These are phyloP conservation scores for Ostrea denselamellosa DNA, from an alignment of 1,140 invertebrate species.

Conservation along the genomic window DNA sequence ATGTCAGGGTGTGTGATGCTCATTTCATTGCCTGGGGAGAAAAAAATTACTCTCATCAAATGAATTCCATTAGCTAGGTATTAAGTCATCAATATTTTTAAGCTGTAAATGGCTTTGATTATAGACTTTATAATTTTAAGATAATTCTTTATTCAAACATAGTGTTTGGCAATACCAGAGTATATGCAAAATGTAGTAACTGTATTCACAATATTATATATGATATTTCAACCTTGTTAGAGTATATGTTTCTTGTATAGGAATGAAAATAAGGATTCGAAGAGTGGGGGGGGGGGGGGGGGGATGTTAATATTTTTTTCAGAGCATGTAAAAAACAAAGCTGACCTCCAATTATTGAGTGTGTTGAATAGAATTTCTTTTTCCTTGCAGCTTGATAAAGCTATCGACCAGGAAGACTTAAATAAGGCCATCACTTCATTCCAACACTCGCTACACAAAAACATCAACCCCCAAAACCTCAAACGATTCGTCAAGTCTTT, in stretches of 20 bases:
- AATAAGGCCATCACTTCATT: slow-evolving; percentile 89
- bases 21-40: background rate
- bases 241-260: no score
- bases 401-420: slow-evolving; percentile 82
- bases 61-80: background rate
- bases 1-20: background rate
- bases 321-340: no score
- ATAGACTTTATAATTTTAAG: background rate
- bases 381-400: slow-evolving; percentile 74
- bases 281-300: no score
- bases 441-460: slow-evolving; percentile 84
- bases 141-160: no score
- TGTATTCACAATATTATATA: no score
- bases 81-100: slow-evolving; percentile 4
- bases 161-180: no score
- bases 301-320: no score
- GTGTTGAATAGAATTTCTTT: background rate
- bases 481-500: slow-evolving; percentile 90
- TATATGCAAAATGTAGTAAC: no score
- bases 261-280: no score
- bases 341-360: no score
- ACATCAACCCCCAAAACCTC: slow-evolving; percentile 91
- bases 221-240: no score
- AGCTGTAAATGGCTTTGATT: background rate
- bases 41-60: background rate